A percentile compares a stretch with the other conserved stretches of the same genome.
Conservation (phyloP, 2,797 vertebrate species). For the Pampus argenteus region DNA sequence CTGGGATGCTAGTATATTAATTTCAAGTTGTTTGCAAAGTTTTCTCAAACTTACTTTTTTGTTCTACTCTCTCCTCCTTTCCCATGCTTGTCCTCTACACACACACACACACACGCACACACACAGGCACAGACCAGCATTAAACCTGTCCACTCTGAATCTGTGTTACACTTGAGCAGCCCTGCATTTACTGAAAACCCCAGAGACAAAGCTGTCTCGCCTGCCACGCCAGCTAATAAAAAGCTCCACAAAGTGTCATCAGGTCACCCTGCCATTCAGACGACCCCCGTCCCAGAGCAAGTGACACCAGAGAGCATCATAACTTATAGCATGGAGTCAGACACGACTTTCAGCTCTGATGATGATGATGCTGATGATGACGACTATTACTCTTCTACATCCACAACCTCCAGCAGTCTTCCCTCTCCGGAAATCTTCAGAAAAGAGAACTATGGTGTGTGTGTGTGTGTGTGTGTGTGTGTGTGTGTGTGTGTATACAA, state of each 20-base stretch:
- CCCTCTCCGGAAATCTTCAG: constrained; percentile 89
- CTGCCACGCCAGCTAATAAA: neutral
- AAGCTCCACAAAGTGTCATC: neutral
- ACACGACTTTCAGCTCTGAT: constrained; percentile 31
- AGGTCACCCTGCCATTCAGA: neutral
- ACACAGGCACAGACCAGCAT: constrained; percentile 13
- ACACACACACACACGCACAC: neutral
- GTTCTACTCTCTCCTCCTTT: constrained; percentile 38
- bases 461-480: constrained; percentile 35
- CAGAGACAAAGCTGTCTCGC: neutral
- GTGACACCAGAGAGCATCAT: constrained; percentile 2
- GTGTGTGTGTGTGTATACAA: neutral
- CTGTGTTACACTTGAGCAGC: neutral
- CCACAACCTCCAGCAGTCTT: constrained; percentile 53
- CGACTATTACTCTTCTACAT: constrained; percentile 27
- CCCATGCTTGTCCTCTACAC: constrained; percentile 56
- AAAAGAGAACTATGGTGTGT: constrained; percentile 78
- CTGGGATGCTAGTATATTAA: neutral
- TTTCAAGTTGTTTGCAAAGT: neutral
- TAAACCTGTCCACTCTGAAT: constrained; percentile 1
- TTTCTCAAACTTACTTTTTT: neutral
- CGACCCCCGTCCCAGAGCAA: neutral
- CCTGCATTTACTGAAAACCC: constrained; percentile 2
- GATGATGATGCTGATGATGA: constrained; percentile 34
- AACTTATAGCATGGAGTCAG: constrained; percentile 19